Evolutionary conservation across 2,113 vertebrate genomes (phyloP).

Genomic region (Onychorhynchus coronatus): DNA sequence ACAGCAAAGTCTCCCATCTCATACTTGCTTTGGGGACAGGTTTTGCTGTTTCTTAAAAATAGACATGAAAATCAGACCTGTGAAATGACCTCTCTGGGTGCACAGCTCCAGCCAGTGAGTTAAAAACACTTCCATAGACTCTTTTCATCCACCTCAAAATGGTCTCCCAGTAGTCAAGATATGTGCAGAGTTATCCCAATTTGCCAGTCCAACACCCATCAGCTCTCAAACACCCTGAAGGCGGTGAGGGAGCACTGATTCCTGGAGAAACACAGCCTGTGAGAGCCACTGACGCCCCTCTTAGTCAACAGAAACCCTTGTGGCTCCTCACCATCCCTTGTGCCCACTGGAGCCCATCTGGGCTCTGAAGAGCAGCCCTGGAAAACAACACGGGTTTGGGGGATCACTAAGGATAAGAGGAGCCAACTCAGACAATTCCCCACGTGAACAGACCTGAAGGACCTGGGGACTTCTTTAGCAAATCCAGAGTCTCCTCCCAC

Average conservation of each 20-base stretch:
- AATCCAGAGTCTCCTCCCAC: neutral
- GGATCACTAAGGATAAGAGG: neutral
- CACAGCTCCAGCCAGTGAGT: neutral
- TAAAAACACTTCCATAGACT: neutral
- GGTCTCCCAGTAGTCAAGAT: neutral
- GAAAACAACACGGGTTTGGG: neutral
- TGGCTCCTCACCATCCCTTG: neutral
- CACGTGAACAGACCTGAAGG: neutral
- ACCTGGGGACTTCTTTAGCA: neutral
- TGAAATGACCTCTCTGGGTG: neutral
- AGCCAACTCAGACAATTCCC: neutral
- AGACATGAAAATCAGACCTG: neutral
- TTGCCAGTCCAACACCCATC: neutral
- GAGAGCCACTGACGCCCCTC: neutral
- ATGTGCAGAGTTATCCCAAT: accelerated
- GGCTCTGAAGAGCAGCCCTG: neutral
- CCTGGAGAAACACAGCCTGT: neutral
- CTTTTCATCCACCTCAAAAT: neutral
- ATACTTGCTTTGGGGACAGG: neutral
- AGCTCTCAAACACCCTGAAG: neutral
- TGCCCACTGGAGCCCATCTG: accelerated
- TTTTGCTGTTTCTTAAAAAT: neutral
- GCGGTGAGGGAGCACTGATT: accelerated
- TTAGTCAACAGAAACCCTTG: neutral
- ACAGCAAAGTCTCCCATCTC: neutral